Base-by-base conservation (phyloP, 2,888 invertebrate species). In the Siphonodentalium dalli region DNA sequence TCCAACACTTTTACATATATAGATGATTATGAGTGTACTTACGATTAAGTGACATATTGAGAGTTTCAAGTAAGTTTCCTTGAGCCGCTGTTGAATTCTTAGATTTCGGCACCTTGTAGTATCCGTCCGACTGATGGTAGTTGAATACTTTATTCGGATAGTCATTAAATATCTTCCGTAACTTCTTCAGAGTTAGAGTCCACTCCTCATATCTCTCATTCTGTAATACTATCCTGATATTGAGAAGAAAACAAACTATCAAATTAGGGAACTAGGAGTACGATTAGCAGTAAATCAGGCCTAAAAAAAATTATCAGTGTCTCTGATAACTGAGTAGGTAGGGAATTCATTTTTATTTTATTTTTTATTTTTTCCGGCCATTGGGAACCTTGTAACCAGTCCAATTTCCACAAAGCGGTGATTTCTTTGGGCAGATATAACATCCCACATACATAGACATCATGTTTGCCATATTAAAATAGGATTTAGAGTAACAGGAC, bases 131-230 rank as follows among this genome's bases (percentile, higher is more conserved):
- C 63, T 90, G 87, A 77, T 97, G 96, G 83, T 93, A 94, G 68
- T 91, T 89, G 50, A 97, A 79, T 2, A 97, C 92, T 47, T 90
- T 88, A 70, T 90, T 88, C 77, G 91, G 89, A 81, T 98, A 98
- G 67, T 92, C 90, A 13, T 92, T 92, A 77, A 97, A 97, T 18
- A 95, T 84, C 74, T 89, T 88, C 50, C 95, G 85, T 44, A 98
- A 81, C 70, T 92, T 90, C 2, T 92, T 89, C 46, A 99, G 84
- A n/a, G 92, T 89, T 57, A 89, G 89, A 47, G 89, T 90, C 98
- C 99, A 99, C 82, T 99, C 98, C 76, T 98, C 98, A 50, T 92
- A 97, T 49, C 94, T 88, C 81, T 99, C 99, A 83, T 99, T 99
- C 83, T 99, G 98, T 34, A 98, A 91, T 1, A 95, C 93, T 42